Conservation (phyloP, 2,888 invertebrate genomes). For the Microplitis manilae region DNA sequence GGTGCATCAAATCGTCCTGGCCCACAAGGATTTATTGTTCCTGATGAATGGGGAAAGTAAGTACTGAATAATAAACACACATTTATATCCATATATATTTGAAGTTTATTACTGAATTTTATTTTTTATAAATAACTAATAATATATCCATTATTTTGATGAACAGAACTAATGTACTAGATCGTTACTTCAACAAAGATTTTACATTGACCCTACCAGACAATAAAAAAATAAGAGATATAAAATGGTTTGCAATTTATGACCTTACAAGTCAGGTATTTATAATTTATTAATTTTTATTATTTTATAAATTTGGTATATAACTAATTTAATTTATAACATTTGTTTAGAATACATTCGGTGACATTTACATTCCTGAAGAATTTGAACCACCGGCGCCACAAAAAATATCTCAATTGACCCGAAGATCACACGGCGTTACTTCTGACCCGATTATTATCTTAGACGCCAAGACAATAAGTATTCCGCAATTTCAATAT, state of each 20-base stretch:
- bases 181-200: constrained; percentile 89
- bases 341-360: constrained; percentile 80
- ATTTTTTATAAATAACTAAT: not conserved
- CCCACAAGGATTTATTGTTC: constrained; percentile 92
- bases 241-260: constrained; percentile 92
- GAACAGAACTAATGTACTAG: constrained; percentile 86
- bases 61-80: constrained; percentile 56
- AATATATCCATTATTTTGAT: constrained; percentile 33
- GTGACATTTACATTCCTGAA: constrained; percentile 91
- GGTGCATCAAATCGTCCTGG: constrained; percentile 90
- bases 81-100: not conserved
- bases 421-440: constrained; percentile 78
- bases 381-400: constrained; percentile 89
- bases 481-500: constrained; percentile 83
- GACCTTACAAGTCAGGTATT: constrained; percentile 84
- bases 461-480: constrained; percentile 85
- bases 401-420: constrained; percentile 76
- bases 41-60: constrained; percentile 89
- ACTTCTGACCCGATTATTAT: constrained; percentile 82
- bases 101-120: constrained; percentile 5
- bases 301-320: constrained; percentile 16
- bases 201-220: constrained; percentile 87
- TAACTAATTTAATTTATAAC: constrained; percentile 8
- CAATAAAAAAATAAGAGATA: constrained; percentile 87
- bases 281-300: constrained; percentile 3